Evolutionary conservation across 1,140 invertebrate species (phyloP), one percentile per base, ranked within the genome.

Genomic region (Sarcophaga bullata): DNA sequence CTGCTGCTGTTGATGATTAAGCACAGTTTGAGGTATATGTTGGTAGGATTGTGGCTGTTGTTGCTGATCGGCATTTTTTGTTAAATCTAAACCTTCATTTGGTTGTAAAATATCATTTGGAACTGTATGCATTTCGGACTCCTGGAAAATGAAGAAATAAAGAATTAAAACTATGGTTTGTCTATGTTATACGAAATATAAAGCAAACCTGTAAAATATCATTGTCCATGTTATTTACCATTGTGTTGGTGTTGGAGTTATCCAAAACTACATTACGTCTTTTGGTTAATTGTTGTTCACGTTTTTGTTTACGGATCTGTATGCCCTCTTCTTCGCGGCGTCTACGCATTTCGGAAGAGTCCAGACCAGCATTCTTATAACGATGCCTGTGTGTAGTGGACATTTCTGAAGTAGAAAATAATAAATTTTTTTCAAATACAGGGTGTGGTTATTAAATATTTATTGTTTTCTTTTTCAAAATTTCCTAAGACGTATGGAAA

Each of bases 281-380:
- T 91, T 99, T 99, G 84, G 96, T 97, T 15, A 98, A 91, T 90
- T 97, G 96, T 85, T 97, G 95, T 89, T 99, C 98, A 85, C 98
- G 91, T 91, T 98, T 98, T 86, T 98, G 97, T 92, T 99, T 99
- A 46, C 98, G 91, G 50, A 99, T 91, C 87, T 99, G 98, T 46
- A 99, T 95, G 50, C 98, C 98, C 92, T 99, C 97, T 89, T 99
- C 98, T 91, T 99, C 98, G 82, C 98, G 91, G 75, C 98, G 92
- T 81, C 98, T 93, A 37, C 98, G 92, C 82, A 99, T 91, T 91
- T 99, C 98, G 86, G 97, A 95, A 13, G 97, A 96, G 91, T 98
- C 97, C 84, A 98, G 91, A 6, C 95, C 96, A 84, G 94, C 93
- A 92, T 98, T 98, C 94, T 99, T 99, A 91, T 99, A 99, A 83